Conservation (phyloP, 2,888 invertebrate genomes). For the Amaurobius ferox region DNA sequence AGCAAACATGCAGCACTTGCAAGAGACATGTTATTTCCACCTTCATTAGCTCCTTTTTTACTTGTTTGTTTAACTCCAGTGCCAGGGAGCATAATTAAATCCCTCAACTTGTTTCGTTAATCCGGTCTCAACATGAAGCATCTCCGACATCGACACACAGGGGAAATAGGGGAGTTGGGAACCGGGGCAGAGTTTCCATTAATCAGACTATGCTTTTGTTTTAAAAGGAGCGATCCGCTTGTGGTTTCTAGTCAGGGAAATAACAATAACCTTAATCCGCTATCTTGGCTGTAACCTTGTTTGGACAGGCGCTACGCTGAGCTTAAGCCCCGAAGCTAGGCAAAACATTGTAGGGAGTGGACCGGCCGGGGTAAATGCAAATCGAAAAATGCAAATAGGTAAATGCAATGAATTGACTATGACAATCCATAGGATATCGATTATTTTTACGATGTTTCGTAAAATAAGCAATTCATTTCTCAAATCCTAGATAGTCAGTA, state of each 20-base stretch:
- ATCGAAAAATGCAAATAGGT: too few species aligned
- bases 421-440: too few species aligned
- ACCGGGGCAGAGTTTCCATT: constrained; percentile 24
- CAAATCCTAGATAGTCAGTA: too few species aligned
- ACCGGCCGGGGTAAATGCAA: too few species aligned
- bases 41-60: not conserved
- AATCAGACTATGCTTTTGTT: constrained; percentile 56
- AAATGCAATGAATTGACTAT: too few species aligned
- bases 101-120: not conserved
- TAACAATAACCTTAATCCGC: constrained; percentile 63
- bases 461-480: too few species aligned
- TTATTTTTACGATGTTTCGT: too few species aligned
- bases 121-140: not conserved
- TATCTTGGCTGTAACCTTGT: constrained; percentile 59
- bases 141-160: constrained; percentile 28
- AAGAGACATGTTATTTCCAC: not conserved
- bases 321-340: constrained; percentile 32
- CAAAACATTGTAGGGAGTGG: not conserved
- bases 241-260: constrained; percentile 47
- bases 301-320: constrained; percentile 47
- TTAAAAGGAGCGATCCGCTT: constrained; percentile 42
- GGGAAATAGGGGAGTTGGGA: not conserved
- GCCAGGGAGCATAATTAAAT: not conserved
- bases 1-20: too few species aligned
- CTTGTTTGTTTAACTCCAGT: not conserved